phyloP scores from a whole-genome alignment of 1,140 invertebrate genomes.

The Lasaia peninsularis region DNA sequence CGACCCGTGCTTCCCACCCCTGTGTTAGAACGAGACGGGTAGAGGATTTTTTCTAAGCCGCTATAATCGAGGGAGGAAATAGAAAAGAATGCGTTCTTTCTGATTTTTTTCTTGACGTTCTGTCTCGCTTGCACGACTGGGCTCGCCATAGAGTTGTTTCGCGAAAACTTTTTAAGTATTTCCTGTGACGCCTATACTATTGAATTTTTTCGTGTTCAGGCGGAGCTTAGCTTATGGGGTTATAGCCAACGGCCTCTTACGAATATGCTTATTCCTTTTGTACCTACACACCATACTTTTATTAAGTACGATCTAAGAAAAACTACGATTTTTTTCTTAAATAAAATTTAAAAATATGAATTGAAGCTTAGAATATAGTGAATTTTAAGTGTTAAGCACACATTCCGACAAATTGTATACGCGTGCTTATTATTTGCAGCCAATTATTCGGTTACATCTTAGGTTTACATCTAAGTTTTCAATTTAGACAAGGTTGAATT shows the following conservation, averaged over 20 bases:
- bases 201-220: conserved; percentile 67
- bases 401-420: too few relatives aligned
- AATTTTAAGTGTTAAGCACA: too few relatives aligned
- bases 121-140: conserved; percentile 53
- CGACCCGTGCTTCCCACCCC: conserved; percentile 52
- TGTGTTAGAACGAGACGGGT: conserved; percentile 58
- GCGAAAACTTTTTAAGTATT: conserved; percentile 55
- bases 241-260: conserved; percentile 60
- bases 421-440: too few relatives aligned
- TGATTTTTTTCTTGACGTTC: conserved; percentile 68
- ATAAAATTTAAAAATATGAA: not conserved
- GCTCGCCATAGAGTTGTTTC: conserved; percentile 40
- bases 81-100: conserved; percentile 74
- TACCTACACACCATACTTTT: conserved; percentile 38
- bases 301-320: not conserved
- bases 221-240: conserved; percentile 68
- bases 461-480: not conserved
- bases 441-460: not conserved
- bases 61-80: conserved; percentile 73
- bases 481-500: not conserved
- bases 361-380: not conserved
- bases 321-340: not conserved
- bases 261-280: conserved; percentile 44
- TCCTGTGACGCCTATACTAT: conserved; percentile 69
- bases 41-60: conserved; percentile 72